Evolutionary conservation across 1,140 invertebrate species (phyloP).

Genomic region (Orussus abietinus): DNA sequence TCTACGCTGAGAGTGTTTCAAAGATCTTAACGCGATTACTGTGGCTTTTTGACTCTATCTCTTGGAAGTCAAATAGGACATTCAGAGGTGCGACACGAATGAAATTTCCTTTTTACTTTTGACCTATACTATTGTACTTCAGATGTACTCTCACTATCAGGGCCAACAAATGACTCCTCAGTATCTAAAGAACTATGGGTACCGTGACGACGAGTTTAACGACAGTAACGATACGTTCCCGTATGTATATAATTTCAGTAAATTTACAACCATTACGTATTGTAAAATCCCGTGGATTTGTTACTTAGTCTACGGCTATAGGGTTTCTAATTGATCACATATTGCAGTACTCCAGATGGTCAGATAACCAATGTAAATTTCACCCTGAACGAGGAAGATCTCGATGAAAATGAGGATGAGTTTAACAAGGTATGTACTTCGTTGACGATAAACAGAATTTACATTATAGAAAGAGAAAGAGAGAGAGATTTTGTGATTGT

Average conservation of each 20-base stretch:
- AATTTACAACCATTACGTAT: no score
- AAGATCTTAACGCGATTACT: no score
- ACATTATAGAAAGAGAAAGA: no score
- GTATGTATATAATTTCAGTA: conserved; percentile 31
- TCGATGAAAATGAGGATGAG: conserved; percentile 53
- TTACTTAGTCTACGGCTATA: neutral
- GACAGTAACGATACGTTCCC: conserved; percentile 60
- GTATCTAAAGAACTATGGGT: conserved; percentile 64
- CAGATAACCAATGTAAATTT: conserved; percentile 56
- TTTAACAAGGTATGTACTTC: conserved; percentile 60
- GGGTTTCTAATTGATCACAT: neutral
- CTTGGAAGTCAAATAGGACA: no score
- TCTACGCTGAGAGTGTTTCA: no score
- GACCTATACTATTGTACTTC: no score
- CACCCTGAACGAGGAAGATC: conserved; percentile 53
- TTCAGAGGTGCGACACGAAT: no score
- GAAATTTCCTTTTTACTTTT: no score
- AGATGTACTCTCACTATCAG: conserved; percentile 62
- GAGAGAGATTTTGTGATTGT: neutral
- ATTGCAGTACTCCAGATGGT: conserved; percentile 52
- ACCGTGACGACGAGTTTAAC: conserved; percentile 64
- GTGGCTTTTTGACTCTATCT: no score
- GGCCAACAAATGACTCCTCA: conserved; percentile 60
- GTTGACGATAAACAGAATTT: no score
- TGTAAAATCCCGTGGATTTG: neutral